Base-by-base conservation (phyloP, 2,888 invertebrate species). In the Pecten maximus region DNA sequence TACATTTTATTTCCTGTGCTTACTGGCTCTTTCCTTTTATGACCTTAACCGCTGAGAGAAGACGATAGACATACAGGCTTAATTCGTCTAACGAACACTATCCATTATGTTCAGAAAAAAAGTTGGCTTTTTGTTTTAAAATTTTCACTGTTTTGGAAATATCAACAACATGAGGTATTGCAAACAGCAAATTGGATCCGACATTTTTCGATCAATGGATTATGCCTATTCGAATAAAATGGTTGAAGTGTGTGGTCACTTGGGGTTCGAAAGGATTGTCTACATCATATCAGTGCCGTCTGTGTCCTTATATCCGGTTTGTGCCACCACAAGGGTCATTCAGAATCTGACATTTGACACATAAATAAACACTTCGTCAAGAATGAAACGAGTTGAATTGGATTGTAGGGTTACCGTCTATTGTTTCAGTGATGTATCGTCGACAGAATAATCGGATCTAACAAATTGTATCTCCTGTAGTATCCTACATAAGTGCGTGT, bases 271-370 rank as follows among this genome's bases (percentile, higher is more conserved):
- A 4, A 74, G 60, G 60, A 74, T 74, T 74, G 74, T 28, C 35
- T 28, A 74, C 15, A 6, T 74, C 35, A 74, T 28, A 12, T 2
- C 12, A 74, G 28, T 74, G 35, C 74, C 35, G 10, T 23, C 8
- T 10, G 35, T 35, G 35, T 74, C n/a, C 28, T 60, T 28, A 60
- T 2, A n/a, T 60, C 74, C 28, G 10, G 74, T 35, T 28, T 23
- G 6, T 74, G 74, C 12, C 74, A 74, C 28, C 74, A 74, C 28
- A 35, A 74, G 74, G 74, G 74, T 74, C 74, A 74, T 74, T 74
- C 2, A 28, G 35, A 28, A 74, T 35, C 35, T 74, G 28, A 28
- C 74, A 74, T 35, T 35, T 74, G 74, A 74, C 74, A 74, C 74
- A 16, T 60, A 35, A 28, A 35, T 35, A 74, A 74, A 74, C 74